phyloP scores from a whole-genome alignment of 2,888 invertebrate genomes.

The Neoaliturus tenellus region DNA sequence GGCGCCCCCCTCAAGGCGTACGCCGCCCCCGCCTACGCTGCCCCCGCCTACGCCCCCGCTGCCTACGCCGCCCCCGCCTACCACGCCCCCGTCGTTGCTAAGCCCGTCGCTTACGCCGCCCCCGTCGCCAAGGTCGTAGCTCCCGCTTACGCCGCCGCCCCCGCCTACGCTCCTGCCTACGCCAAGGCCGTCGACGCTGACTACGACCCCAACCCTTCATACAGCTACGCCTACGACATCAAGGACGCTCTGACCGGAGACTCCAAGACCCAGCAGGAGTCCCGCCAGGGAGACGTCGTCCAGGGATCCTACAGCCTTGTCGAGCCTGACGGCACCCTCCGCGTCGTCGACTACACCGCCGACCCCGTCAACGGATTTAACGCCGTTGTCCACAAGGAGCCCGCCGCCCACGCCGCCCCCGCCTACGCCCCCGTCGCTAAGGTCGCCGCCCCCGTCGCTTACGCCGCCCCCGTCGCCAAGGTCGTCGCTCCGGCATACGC shows the following conservation, averaged over 20 bases:
- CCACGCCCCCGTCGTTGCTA: slow-evolving; percentile 68
- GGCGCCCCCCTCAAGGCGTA: slow-evolving; percentile 65
- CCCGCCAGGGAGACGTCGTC: slow-evolving; percentile 70
- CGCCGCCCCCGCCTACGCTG: slow-evolving; percentile 56
- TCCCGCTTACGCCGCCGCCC: slow-evolving; percentile 61
- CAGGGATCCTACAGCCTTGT: slow-evolving; percentile 74
- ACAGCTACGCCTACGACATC: slow-evolving; percentile 67
- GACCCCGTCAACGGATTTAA: slow-evolving; percentile 69
- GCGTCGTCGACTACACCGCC: slow-evolving; percentile 68
- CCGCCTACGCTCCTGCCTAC: slow-evolving; percentile 66
- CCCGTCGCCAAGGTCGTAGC: slow-evolving; percentile 69
- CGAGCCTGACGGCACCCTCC: slow-evolving; percentile 50
- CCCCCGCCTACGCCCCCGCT: slow-evolving; percentile 68
- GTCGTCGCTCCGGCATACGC: slow-evolving; percentile 57
- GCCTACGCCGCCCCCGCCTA: slow-evolving; percentile 69
- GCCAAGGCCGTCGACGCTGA: slow-evolving; percentile 65
- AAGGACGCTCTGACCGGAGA: slow-evolving; percentile 67
- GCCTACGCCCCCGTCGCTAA: slow-evolving; percentile 58
- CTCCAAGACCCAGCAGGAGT: slow-evolving; percentile 66
- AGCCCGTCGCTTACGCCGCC: slow-evolving; percentile 64
- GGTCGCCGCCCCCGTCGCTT: slow-evolving; percentile 62
- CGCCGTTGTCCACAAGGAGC: slow-evolving; percentile 67
- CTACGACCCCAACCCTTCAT: slow-evolving; percentile 67
- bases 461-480: slow-evolving; percentile 61
- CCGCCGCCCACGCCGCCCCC: slow-evolving; percentile 64